A percentile compares a stretch with the other conserved stretches of the same genome.
Conservation (phyloP, 2,797 vertebrate genomes). For the Microctenopoma lineatum region DNA sequence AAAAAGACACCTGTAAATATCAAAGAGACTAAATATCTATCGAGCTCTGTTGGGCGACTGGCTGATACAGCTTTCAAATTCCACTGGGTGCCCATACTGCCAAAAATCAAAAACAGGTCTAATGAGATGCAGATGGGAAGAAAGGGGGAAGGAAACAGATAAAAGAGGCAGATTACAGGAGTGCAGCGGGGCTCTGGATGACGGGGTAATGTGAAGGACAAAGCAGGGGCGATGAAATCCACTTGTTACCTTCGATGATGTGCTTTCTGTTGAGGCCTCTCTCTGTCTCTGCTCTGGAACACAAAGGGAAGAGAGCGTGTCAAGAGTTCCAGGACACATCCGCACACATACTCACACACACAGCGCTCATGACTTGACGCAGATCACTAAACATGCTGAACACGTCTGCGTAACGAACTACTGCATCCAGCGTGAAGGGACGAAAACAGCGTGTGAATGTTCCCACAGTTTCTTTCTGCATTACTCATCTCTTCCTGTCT, state of each 20-base stretch:
- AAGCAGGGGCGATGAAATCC: constrained; percentile 45
- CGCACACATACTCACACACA: background rate
- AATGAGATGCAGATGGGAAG: constrained; percentile 15
- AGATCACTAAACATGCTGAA: constrained; percentile 36
- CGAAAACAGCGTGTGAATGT: background rate
- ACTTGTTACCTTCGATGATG: constrained; percentile 94
- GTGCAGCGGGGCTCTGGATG: constrained; percentile 13
- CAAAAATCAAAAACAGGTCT: constrained; percentile 26
- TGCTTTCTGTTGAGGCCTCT: constrained; percentile 97
- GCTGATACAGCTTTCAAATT: constrained; percentile 26
- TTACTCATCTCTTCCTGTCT: too few relatives aligned
- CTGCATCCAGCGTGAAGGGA: background rate
- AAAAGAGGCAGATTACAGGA: constrained; percentile 55
- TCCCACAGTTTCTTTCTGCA: background rate
- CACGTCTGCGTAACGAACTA: constrained; percentile 33
- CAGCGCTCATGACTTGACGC: constrained; percentile 3
- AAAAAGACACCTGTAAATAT: constrained; percentile 30
- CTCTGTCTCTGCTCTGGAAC: constrained; percentile 94
- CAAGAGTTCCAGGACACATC: constrained; percentile 11
- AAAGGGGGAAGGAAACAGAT: constrained; percentile 35
- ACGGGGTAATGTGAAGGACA: constrained; percentile 65
- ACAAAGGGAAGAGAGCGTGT: constrained; percentile 33
- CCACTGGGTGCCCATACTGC: constrained; percentile 16
- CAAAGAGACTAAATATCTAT: constrained; percentile 24
- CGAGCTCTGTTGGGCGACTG: background rate